Evolutionary conservation across 2,888 invertebrate genomes (phyloP).

Genomic region (Lithophane semibrunnea): DNA sequence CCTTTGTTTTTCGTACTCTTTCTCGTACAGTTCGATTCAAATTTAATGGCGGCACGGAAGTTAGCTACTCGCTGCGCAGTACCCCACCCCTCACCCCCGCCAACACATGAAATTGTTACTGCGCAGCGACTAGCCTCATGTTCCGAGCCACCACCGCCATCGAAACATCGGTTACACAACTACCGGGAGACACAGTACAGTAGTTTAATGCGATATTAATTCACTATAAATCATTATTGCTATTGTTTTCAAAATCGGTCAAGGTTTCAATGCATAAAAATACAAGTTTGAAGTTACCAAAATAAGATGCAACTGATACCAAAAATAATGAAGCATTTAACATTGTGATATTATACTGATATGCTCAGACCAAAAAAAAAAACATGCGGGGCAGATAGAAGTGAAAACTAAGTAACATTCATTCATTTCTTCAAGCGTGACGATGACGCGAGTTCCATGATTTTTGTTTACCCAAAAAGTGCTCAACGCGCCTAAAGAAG

Average conservation of each 20-base stretch:
- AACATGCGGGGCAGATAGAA: no score
- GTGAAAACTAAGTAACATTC: no score
- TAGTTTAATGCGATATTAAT: slow-evolving; percentile 37
- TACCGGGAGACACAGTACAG: slow-evolving; percentile 27
- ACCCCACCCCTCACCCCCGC: no score
- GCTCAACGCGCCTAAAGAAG: no score
- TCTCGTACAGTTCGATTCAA: no score
- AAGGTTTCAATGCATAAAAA: background rate
- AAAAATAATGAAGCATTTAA: background rate
- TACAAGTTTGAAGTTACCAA: background rate
- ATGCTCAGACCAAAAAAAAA: background rate
- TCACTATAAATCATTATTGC: slow-evolving; percentile 14
- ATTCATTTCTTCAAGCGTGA: no score
- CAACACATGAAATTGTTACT: no score
- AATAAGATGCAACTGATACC: background rate
- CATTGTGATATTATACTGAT: background rate
- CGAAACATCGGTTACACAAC: slow-evolving; percentile 9
- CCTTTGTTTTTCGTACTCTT: background rate
- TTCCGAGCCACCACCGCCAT: background rate
- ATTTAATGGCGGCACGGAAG: no score
- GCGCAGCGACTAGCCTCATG: no score
- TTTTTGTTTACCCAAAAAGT: no score
- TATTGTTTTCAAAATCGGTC: slow-evolving; percentile 36
- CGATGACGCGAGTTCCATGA: no score
- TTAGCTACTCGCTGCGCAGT: no score